Conservation (phyloP, 2,113 vertebrate species). For the Lepus europaeus region DNA sequence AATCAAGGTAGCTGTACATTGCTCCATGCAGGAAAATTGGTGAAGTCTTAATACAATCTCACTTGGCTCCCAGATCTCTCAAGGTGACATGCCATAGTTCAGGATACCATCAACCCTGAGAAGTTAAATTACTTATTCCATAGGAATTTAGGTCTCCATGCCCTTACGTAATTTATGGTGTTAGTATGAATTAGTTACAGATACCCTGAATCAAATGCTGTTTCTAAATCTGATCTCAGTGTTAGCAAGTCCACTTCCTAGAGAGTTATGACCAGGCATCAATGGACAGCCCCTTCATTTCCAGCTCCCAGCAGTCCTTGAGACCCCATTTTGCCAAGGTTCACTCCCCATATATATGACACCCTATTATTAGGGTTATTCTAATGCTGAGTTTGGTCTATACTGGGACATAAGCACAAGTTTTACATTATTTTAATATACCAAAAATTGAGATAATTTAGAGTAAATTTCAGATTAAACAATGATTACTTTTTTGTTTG, state of each 20-base stretch:
- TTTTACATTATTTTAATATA: slow-evolving; percentile 20
- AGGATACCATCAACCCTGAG: neutral
- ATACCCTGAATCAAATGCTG: neutral
- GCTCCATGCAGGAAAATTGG: neutral
- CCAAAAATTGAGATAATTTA: neutral
- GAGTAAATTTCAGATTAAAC: neutral
- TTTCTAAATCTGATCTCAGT: neutral
- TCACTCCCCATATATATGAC: neutral
- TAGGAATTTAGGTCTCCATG: neutral
- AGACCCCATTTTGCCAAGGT: neutral
- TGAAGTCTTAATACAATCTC: neutral
- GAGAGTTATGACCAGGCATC: neutral
- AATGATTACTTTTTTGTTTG: neutral
- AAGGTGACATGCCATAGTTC: neutral
- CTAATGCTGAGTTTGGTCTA: neutral
- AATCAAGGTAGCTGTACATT: neutral
- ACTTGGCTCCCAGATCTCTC: neutral
- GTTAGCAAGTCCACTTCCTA: neutral
- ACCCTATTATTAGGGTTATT: neutral
- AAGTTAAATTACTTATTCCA: neutral
- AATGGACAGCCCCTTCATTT: neutral
- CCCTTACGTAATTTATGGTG: neutral
- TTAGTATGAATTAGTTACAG: neutral
- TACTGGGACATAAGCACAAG: neutral
- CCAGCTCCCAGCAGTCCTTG: neutral